Percentiles rank a stretch among this genome's conserved stretches.
Evolutionary conservation across 2,113 vertebrate genomes (phyloP).

Genomic region (Apeltes quadracus): DNA sequence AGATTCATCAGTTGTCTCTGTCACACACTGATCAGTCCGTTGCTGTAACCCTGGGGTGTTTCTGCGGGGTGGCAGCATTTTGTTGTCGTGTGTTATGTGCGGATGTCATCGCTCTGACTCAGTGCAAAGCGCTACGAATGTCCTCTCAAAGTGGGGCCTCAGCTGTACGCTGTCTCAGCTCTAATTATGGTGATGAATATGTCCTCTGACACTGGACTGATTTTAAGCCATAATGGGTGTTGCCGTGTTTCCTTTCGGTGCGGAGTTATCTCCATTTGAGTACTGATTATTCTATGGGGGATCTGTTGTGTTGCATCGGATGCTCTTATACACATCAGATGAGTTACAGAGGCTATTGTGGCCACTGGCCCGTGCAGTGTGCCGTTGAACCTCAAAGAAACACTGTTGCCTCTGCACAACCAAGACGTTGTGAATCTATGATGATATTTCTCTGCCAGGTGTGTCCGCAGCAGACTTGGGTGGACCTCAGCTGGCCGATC

Average conservation of each 20-base stretch:
- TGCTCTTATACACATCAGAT: conserved; percentile 24
- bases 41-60: conserved; percentile 14
- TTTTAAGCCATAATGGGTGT: conserved; percentile 35
- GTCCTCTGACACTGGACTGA: conserved; percentile 16
- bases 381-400: conserved; percentile 21
- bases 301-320: conserved; percentile 24
- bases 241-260: conserved; percentile 13
- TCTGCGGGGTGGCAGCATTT: conserved; percentile 16
- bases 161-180: conserved; percentile 19
- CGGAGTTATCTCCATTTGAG: conserved; percentile 2
- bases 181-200: conserved; percentile 25
- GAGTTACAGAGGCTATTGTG: neutral
- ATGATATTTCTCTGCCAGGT: conserved; percentile 73
- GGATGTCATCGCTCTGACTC: conserved; percentile 8
- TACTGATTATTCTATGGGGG: conserved; percentile 10
- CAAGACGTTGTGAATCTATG: conserved; percentile 55
- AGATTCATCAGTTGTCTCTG: conserved; percentile 7
- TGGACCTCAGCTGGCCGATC: conserved; percentile 49
- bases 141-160: neutral
- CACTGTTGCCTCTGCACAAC: conserved; percentile 28
- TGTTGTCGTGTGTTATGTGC: conserved; percentile 13
- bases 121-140: neutral
- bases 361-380: conserved; percentile 14
- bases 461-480: conserved; percentile 62
- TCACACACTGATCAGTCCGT: conserved; percentile 25